A percentile compares a stretch with the other conserved stretches of the same genome.
These are phyloP conservation scores for Cosmorhoe ocellata DNA, from an alignment of 2,888 invertebrate genomes.

Conservation along the genomic window DNA sequence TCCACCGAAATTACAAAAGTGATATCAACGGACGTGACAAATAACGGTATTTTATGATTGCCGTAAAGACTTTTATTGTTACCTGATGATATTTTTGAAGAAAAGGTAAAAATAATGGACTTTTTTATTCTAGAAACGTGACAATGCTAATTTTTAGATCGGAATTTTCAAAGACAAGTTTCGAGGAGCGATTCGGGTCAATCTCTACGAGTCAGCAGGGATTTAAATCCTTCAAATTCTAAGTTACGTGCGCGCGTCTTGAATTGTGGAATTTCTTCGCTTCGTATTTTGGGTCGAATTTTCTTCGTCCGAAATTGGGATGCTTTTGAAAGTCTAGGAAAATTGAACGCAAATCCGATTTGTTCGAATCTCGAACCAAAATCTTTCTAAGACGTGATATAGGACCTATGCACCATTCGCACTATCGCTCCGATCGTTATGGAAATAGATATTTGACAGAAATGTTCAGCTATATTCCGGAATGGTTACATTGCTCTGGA, in stretches of 20 bases:
- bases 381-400: conserved; percentile 55
- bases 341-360: conserved; percentile 80
- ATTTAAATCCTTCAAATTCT: conserved; percentile 67
- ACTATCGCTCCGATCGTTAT: conserved; percentile 24
- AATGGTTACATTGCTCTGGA: neutral
- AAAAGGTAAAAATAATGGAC: conserved; percentile 9
- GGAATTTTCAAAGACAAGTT: conserved; percentile 35
- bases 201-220: conserved; percentile 54
- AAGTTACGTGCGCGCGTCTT: conserved; percentile 52
- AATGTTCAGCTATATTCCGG: neutral
- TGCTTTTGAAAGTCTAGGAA: conserved; percentile 71
- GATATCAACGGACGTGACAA: conserved; percentile 36
- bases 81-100: conserved; percentile 20
- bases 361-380: conserved; percentile 58
- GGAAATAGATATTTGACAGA: neutral
- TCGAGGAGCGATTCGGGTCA: conserved; percentile 50
- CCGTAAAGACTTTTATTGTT: conserved; percentile 33
- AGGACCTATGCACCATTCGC: conserved; percentile 51
- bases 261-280: conserved; percentile 58
- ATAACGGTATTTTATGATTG: conserved; percentile 37
- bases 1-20: conserved; percentile 40
- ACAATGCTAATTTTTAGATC: conserved; percentile 28
- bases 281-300: conserved; percentile 61
- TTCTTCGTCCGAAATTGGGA: conserved; percentile 55
- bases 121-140: conserved; percentile 4